Evolutionary conservation across 2,797 vertebrate species (phyloP).

Genomic region (Poecilia wingei): DNA sequence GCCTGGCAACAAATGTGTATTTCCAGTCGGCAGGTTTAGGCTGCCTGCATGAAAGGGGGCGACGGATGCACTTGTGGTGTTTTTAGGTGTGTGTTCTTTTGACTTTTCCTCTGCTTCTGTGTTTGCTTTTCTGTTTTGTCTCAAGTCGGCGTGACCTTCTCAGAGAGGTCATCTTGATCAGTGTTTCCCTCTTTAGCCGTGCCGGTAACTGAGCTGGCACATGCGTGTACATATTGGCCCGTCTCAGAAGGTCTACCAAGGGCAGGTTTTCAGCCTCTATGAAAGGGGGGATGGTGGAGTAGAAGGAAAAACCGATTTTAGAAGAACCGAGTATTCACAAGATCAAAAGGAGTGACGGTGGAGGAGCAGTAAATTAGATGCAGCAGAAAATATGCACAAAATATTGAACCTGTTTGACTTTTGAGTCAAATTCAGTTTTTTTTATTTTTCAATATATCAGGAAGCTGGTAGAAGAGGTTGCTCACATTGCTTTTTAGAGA

Average conservation of each 20-base stretch:
- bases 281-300: slow-evolving; percentile 9
- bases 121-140: not conserved
- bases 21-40: slow-evolving; percentile 71
- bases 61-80: slow-evolving; percentile 57
- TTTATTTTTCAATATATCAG: not conserved
- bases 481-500: not conserved
- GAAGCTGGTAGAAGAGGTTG: not conserved
- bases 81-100: slow-evolving; percentile 13
- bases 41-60: slow-evolving; percentile 57
- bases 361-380: not conserved
- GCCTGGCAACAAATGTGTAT: slow-evolving; percentile 80
- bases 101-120: slow-evolving; percentile 15
- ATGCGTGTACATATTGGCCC: not conserved
- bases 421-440: not conserved
- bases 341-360: not conserved
- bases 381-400: not conserved
- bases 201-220: slow-evolving; percentile 17
- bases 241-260: slow-evolving; percentile 13
- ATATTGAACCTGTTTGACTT: not conserved
- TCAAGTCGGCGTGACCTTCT: slow-evolving; percentile 13
- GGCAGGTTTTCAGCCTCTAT: slow-evolving; percentile 19
- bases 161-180: slow-evolving; percentile 21
- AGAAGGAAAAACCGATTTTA: slow-evolving; percentile 19
- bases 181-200: slow-evolving; percentile 5
- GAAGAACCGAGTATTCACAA: not conserved